Conservation (phyloP, 2,113 vertebrate genomes). For the Odobenus rosmarus region DNA sequence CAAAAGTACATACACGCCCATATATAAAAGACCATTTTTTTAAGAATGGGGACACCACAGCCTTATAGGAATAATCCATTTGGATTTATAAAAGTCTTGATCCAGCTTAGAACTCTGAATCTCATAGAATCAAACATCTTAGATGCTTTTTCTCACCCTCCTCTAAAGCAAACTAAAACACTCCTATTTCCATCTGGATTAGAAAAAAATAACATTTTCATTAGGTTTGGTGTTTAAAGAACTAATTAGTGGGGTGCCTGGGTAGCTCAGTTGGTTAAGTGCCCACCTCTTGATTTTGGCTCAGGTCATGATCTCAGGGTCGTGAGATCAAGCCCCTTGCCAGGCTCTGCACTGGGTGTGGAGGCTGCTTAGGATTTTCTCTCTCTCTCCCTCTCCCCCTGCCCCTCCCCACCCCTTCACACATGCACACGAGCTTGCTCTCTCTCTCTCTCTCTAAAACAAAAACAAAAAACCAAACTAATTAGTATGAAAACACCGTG, state of each 20-base stretch:
- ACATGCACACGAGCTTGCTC: background rate
- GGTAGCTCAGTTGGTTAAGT: background rate
- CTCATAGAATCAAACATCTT: background rate
- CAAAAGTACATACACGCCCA: background rate
- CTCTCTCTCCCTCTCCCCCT: background rate
- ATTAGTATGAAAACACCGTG: background rate
- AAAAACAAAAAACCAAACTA: background rate
- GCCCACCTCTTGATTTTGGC: background rate
- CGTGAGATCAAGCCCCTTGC: background rate
- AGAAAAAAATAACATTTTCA: constrained; percentile 26
- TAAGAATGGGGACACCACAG: background rate
- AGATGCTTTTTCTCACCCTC: constrained; percentile 25
- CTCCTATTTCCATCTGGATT: background rate
- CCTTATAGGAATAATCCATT: constrained; percentile 26
- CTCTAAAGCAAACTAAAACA: constrained; percentile 24
- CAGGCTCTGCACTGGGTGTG: background rate
- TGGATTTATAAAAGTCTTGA: constrained; percentile 43
- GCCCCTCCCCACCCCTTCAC: background rate
- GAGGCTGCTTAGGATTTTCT: background rate
- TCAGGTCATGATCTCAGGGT: background rate
- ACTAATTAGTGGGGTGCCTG: background rate
- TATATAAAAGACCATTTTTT: constrained; percentile 36
- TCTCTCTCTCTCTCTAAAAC: background rate
- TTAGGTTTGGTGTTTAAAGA: background rate
- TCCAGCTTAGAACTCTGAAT: constrained; percentile 4